Evolutionary conservation across 1,140 invertebrate species (phyloP).

Genomic region (Drosophila burlai): DNA sequence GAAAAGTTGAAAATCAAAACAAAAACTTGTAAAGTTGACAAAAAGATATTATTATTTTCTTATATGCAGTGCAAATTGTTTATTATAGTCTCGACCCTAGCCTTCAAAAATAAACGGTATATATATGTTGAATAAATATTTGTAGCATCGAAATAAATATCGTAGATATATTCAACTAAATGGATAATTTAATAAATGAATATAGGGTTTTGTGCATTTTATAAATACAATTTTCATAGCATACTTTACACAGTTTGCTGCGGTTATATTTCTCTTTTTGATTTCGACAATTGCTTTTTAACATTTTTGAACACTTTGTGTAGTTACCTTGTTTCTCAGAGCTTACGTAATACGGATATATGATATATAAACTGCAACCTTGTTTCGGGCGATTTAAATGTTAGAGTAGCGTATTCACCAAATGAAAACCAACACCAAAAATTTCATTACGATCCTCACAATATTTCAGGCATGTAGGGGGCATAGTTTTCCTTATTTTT

Average conservation of each 20-base stretch:
- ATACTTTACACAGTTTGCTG: constrained; percentile 66
- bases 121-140: constrained; percentile 14
- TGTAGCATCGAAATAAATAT: constrained; percentile 31
- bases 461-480: constrained; percentile 27
- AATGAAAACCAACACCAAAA: constrained; percentile 75
- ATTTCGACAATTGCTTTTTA: constrained; percentile 81
- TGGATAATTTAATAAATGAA: constrained; percentile 50
- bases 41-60: constrained; percentile 22
- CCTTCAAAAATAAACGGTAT: constrained; percentile 55
- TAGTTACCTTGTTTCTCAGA: constrained; percentile 70
- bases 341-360: constrained; percentile 43
- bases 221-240: constrained; percentile 74
- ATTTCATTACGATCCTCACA: constrained; percentile 55
- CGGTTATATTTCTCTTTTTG: constrained; percentile 38
- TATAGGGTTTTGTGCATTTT: constrained; percentile 76
- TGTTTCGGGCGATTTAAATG: constrained; percentile 14
- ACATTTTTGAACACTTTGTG: constrained; percentile 79
- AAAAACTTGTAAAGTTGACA: constrained; percentile 24
- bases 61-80: constrained; percentile 83
- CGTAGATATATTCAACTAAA: constrained; percentile 48
- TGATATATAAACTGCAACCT: constrained; percentile 8
- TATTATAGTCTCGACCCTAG: constrained; percentile 78
- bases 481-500: background rate
- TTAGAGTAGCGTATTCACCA: constrained; percentile 31
- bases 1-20: constrained; percentile 1